These are phyloP conservation scores for Nicator chloris DNA, from an alignment of 2,113 vertebrate species.

Conservation along the genomic window DNA sequence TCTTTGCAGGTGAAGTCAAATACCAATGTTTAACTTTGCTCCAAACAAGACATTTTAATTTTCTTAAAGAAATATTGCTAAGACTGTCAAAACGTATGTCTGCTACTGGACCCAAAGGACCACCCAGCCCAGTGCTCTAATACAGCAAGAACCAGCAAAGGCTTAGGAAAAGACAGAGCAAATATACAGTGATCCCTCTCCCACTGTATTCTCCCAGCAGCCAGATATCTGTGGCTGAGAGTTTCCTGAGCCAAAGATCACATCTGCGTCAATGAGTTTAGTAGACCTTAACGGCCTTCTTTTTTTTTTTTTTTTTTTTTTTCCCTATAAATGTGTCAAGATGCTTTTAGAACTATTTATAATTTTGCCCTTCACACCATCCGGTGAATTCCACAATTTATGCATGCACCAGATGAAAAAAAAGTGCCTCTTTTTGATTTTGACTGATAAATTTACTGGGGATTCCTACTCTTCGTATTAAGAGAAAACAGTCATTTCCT, in stretches of 20 bases:
- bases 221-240: not conserved
- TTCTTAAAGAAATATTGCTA: not conserved
- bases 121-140: not conserved
- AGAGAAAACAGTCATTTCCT: not conserved
- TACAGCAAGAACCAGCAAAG: not conserved
- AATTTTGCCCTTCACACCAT: not conserved
- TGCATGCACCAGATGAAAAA: not conserved
- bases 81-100: not conserved
- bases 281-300: not conserved
- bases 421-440: not conserved
- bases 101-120: not conserved
- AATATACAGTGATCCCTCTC: not conserved
- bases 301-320: not conserved
- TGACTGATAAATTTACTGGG: not conserved
- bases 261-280: not conserved
- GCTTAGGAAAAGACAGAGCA: not conserved
- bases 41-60: not conserved
- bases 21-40: not conserved
- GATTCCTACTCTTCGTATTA: not conserved
- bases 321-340: constrained; percentile 8
- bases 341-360: constrained; percentile 22
- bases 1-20: not conserved
- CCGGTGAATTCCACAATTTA: not conserved
- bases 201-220: not conserved
- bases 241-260: constrained; percentile 29